Base-by-base conservation (phyloP, 37 sponge, comb jelly and placozoan species). In the Theonella swinhoei region DNA sequence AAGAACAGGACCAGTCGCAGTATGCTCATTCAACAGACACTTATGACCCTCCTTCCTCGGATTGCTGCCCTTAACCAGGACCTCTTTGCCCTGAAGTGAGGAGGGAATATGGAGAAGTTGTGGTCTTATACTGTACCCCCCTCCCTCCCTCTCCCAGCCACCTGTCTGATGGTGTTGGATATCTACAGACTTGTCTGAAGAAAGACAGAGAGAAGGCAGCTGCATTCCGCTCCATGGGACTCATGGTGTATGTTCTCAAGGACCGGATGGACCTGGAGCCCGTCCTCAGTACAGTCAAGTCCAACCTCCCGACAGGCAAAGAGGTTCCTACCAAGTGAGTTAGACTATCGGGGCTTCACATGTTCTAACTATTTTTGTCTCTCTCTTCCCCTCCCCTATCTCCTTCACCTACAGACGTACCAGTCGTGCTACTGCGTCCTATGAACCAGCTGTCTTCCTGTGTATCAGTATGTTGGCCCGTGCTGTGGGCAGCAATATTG, bases 401-500 rank as follows among this genome's bases (percentile, higher is more conserved):
- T 37, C 65, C 28, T 47, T 47, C 54, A 47, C 7, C 54, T 14
- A 2, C 72, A 77, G 84, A 19, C 78, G 84, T 33, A 41, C 72
- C 67, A 75, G 65, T 62, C 77, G 79, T 0, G 42, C 65, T 11
- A 38, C 1, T 59, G 9, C 67, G 24, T 63, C 79, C 1, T 61
- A 84, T 5, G 95, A 94, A 47, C 79, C 87, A 7, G 41, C 92
- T 24, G 89, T 94, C 20, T 94, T 94, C 89, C 58, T 72, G 36
- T 94, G 95, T 61, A 91, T 94, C 79, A 94, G 95, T 68, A 88
- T 91, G 86, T 76, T 94, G 64, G 92, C 92, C 11, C 80, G 92
- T 14, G 89, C 95, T 0, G 77, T 91, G 65, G 92, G 92, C 4
- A 7, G 66, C 25, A 34, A 62, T n/a, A 72, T 94, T 14, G 80